A percentile compares a stretch with the other conserved stretches of the same genome.
Conservation (phyloP, 1,140 invertebrate species). For the Neodiprion pinetum region DNA sequence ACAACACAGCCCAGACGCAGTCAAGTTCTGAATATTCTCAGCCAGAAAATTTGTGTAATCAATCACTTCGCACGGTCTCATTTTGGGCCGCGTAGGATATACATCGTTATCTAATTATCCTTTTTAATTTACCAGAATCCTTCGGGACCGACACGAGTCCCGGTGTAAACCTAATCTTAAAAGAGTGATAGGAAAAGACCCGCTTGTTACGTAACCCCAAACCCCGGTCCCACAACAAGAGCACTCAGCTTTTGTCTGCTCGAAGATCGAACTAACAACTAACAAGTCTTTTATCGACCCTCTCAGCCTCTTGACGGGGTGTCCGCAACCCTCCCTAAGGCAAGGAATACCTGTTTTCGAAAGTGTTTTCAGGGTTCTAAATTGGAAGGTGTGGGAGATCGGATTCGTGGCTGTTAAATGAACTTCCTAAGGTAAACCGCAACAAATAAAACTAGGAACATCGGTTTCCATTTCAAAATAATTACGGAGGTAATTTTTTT, state of each 20-base stretch:
- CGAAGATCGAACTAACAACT: neutral
- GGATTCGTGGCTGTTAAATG: too few relatives aligned
- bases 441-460: neutral
- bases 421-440: neutral
- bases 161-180: neutral
- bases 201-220: neutral
- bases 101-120: neutral
- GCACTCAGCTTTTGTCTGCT: neutral
- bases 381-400: too few relatives aligned
- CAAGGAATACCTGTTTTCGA: too few relatives aligned
- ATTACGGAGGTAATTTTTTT: too few relatives aligned
- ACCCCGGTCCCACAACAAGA: neutral
- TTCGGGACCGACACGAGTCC: neutral
- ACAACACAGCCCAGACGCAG: too few relatives aligned
- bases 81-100: neutral
- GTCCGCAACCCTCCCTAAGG: too few relatives aligned
- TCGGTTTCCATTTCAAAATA: too few relatives aligned
- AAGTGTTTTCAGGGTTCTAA: too few relatives aligned
- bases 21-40: too few relatives aligned
- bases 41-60: neutral
- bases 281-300: slow-evolving; percentile 3
- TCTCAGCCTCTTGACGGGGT: neutral
- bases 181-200: neutral
- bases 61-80: neutral
- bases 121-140: neutral